Percentiles rank a stretch among this genome's conserved stretches.
phyloP scores from a whole-genome alignment of 2,113 vertebrate genomes.

The Garra rufa region DNA sequence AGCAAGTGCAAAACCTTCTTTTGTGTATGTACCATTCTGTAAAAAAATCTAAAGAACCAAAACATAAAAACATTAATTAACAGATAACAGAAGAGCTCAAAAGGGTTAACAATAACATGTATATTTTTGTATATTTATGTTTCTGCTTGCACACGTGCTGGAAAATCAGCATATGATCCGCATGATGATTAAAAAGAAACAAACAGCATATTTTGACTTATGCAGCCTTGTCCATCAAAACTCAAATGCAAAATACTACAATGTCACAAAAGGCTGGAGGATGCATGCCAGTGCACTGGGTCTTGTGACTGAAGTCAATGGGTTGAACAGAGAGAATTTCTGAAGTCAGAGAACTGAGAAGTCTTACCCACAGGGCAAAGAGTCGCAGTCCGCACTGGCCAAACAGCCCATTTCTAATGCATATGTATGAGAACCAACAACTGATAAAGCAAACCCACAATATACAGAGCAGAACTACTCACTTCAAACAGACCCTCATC shows the following conservation, averaged over 20 bases:
- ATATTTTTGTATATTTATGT: background rate
- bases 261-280: conserved; percentile 30
- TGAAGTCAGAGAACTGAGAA: conserved; percentile 28
- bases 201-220: conserved; percentile 17
- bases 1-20: too few species aligned
- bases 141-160: background rate
- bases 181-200: background rate
- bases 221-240: conserved; percentile 8
- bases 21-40: too few species aligned
- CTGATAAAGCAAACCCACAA: conserved; percentile 16
- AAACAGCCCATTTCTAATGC: conserved; percentile 1
- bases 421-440: conserved; percentile 17
- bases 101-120: too few species aligned
- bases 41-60: too few species aligned
- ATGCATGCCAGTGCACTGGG: conserved; percentile 2
- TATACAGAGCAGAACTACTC: background rate
- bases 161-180: background rate
- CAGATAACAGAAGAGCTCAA: too few species aligned
- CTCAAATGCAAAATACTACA: background rate
- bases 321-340: conserved; percentile 32
- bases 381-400: background rate
- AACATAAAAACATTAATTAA: too few species aligned
- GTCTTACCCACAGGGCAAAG: conserved; percentile 38
- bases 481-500: background rate
- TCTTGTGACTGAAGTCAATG: conserved; percentile 44